Percentiles rank a stretch among this genome's conserved stretches.
These are phyloP conservation scores for Gryllus bimaculatus DNA, from an alignment of 1,140 invertebrate genomes.

Conservation along the genomic window DNA sequence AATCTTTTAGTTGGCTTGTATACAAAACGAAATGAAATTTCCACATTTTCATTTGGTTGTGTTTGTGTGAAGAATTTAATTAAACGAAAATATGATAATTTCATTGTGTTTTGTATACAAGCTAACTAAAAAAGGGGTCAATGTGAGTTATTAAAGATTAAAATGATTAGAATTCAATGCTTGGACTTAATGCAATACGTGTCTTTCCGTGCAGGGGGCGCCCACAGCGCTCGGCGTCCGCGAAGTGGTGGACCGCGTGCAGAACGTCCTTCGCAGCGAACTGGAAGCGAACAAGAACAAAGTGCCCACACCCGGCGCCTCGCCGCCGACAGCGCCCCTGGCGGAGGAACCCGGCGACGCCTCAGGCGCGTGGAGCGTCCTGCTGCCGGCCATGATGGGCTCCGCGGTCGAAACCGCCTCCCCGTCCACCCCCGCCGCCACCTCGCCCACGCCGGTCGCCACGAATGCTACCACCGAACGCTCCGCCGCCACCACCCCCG, in stretches of 20 bases:
- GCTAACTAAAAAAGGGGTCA: too few relatives aligned
- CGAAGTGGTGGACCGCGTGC: constrained; percentile 68
- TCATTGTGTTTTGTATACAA: too few relatives aligned
- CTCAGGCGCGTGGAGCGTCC: constrained; percentile 65
- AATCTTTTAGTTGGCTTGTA: too few relatives aligned
- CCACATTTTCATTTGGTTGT: too few relatives aligned
- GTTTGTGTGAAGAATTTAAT: too few relatives aligned
- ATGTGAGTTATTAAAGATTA: too few relatives aligned
- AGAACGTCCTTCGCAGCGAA: constrained; percentile 68
- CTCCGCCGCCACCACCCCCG: neutral
- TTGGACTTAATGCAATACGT: neutral
- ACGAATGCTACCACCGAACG: neutral
- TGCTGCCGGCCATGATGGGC: constrained; percentile 45
- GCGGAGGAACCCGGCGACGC: constrained; percentile 28
- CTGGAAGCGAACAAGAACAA: constrained; percentile 55
- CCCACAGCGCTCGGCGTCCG: constrained; percentile 55
- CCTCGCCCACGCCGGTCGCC: too few relatives aligned
- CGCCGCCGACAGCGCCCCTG: neutral
- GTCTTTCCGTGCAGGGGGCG: neutral
- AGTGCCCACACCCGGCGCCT: constrained; percentile 32
- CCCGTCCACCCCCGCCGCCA: neutral
- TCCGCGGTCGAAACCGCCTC: neutral
- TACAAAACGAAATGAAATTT: too few relatives aligned
- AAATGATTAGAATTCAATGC: too few relatives aligned
- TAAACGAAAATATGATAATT: too few relatives aligned